Percentiles rank a stretch among this genome's conserved stretches.
Conservation (phyloP, 1,140 invertebrate genomes). For the Drosophila kikkawai region DNA sequence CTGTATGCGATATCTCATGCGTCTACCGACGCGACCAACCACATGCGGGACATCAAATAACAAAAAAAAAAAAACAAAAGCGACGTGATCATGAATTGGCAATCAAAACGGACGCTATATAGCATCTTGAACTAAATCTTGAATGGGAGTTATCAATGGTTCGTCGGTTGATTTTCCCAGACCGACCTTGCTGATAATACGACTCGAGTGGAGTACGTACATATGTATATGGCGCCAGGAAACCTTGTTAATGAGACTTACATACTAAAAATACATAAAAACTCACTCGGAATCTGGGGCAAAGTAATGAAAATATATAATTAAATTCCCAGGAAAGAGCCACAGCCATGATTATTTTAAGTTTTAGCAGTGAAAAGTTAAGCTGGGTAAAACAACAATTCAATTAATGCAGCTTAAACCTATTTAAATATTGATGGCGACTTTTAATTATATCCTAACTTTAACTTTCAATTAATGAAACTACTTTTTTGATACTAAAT, state of each 20-base stretch:
- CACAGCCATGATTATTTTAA: neutral
- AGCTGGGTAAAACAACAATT: too few relatives aligned
- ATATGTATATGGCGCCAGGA: conserved; percentile 19
- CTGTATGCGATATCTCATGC: conserved; percentile 18
- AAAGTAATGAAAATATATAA: conserved; percentile 27
- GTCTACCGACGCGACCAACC: conserved; percentile 7
- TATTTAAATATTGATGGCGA: neutral
- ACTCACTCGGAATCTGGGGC: conserved; percentile 24
- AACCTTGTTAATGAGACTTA: neutral
- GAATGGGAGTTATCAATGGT: conserved; percentile 58
- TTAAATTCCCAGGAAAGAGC: conserved; percentile 1
- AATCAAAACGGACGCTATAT: conserved; percentile 14
- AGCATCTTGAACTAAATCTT: conserved; percentile 66
- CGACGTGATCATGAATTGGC: conserved; percentile 42
- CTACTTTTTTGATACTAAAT: neutral
- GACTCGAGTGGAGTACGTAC: neutral
- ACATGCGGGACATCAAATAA: conserved; percentile 39
- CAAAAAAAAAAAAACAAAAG: neutral
- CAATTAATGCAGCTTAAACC: neutral
- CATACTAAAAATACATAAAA: neutral
- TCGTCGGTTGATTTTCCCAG: conserved; percentile 1
- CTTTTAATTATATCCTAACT: neutral
- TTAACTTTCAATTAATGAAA: neutral
- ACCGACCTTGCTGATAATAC: conserved; percentile 57
- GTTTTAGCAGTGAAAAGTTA: neutral